These are phyloP conservation scores for Sarcophaga rosellei DNA, from an alignment of 2,888 invertebrate genomes.

Conservation along the genomic window DNA sequence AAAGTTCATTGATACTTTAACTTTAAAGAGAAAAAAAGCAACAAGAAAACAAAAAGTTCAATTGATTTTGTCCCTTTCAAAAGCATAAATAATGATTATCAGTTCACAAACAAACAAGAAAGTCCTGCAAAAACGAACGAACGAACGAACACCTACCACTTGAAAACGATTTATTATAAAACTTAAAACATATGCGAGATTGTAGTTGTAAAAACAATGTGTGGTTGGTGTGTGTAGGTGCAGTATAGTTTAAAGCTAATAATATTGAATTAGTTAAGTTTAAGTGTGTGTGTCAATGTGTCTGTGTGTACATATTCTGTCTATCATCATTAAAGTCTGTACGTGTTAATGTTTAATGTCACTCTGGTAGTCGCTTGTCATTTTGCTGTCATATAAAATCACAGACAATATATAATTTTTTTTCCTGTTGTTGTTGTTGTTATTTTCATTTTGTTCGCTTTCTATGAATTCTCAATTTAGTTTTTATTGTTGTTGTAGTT, in stretches of 20 bases:
- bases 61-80: not conserved
- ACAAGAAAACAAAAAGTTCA: not conserved
- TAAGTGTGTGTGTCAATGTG: not conserved
- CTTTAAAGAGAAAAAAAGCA: no score
- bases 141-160: not conserved
- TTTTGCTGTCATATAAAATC: conserved; percentile 71
- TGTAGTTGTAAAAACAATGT: not conserved
- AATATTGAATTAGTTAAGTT: conserved; percentile 42
- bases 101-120: not conserved
- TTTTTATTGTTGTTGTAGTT: not conserved
- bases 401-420: conserved; percentile 61
- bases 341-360: conserved; percentile 75
- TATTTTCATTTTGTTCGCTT: conserved; percentile 28
- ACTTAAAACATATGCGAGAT: not conserved
- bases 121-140: conserved; percentile 2
- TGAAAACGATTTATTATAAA: conserved; percentile 21
- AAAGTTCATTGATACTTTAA: no score
- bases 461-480: conserved; percentile 37
- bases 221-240: not conserved
- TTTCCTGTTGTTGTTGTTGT: conserved; percentile 29
- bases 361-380: conserved; percentile 71
- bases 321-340: conserved; percentile 70
- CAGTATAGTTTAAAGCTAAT: conserved; percentile 38
- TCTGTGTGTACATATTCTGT: conserved; percentile 24
- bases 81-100: conserved; percentile 14